A percentile compares a stretch with the other conserved stretches of the same genome.
phyloP scores from a whole-genome alignment of 2,888 invertebrate genomes.

The Oligia latruncula region DNA sequence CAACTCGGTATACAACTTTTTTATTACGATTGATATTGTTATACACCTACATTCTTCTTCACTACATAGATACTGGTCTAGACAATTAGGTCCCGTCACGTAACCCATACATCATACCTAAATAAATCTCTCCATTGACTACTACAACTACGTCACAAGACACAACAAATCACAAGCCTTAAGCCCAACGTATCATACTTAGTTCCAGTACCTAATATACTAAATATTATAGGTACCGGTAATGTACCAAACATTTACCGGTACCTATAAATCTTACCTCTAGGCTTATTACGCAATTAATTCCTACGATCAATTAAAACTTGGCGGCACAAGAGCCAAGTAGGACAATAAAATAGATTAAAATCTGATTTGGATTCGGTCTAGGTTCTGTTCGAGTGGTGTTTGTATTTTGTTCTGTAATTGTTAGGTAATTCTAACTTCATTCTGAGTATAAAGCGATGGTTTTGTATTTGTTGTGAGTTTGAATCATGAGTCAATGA shows the following conservation, averaged over 20 bases:
- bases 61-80: background rate
- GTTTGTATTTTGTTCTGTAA: constrained; percentile 37
- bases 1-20: background rate
- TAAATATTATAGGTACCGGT: background rate
- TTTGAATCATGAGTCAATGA: constrained; percentile 13
- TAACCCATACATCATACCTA: constrained; percentile 17
- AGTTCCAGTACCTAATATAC: constrained; percentile 1
- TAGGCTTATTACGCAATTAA: constrained; percentile 59
- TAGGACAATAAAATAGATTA: constrained; percentile 70
- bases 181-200: constrained; percentile 44
- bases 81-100: background rate
- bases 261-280: constrained; percentile 57
- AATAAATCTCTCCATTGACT: constrained; percentile 6
- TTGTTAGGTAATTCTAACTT: constrained; percentile 32
- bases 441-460: constrained; percentile 7
- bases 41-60: background rate
- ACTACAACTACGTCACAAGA: constrained; percentile 15
- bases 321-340: constrained; percentile 57
- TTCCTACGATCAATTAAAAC: constrained; percentile 70
- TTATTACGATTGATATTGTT: background rate
- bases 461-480: constrained; percentile 8
- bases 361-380: constrained; percentile 66
- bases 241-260: constrained; percentile 26
- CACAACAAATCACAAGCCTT: constrained; percentile 44
- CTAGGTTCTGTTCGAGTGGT: constrained; percentile 24